Evolutionary conservation across 2,113 vertebrate genomes (phyloP).

Genomic region (Brachypodius melanocephalos): DNA sequence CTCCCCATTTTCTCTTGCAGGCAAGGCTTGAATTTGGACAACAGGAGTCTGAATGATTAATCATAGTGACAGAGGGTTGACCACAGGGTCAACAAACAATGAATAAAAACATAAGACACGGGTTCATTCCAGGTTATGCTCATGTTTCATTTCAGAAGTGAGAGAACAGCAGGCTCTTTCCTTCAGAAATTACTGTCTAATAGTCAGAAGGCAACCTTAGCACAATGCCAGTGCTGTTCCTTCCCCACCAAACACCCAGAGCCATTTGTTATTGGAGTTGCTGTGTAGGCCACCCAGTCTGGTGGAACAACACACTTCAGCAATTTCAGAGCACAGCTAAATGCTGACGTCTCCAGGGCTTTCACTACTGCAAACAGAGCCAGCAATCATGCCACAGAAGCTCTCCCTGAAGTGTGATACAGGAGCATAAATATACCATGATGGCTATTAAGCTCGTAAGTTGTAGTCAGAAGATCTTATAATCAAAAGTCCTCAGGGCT

Average conservation of each 20-base stretch:
- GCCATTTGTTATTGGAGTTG: conserved; percentile 63
- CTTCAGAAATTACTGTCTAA: conserved; percentile 50
- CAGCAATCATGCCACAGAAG: conserved; percentile 61
- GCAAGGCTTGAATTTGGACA: conserved; percentile 63
- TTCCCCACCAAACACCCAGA: not conserved
- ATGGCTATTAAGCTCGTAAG: conserved; percentile 41
- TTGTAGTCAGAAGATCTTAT: conserved; percentile 36
- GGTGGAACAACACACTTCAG: conserved; percentile 63
- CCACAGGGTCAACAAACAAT: conserved; percentile 68
- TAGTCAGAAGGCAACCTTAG: conserved; percentile 49
- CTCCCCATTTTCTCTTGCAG: conserved; percentile 23
- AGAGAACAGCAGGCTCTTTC: conserved; percentile 5
- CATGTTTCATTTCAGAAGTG: conserved; percentile 9
- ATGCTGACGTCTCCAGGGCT: conserved; percentile 61
- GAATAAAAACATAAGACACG: conserved; percentile 68
- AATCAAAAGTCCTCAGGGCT: conserved; percentile 1
- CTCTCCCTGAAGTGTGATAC: conserved; percentile 54
- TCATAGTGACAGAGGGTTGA: conserved; percentile 64
- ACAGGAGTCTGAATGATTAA: conserved; percentile 73
- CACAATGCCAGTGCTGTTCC: not conserved
- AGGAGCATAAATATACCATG: conserved; percentile 59
- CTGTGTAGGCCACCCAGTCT: conserved; percentile 60
- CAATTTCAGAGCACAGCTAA: conserved; percentile 71
- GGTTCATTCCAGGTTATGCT: conserved; percentile 68
- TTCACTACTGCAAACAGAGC: conserved; percentile 59